Base-by-base conservation (phyloP, 1,140 invertebrate genomes). In the Hesperophylax magnus region DNA sequence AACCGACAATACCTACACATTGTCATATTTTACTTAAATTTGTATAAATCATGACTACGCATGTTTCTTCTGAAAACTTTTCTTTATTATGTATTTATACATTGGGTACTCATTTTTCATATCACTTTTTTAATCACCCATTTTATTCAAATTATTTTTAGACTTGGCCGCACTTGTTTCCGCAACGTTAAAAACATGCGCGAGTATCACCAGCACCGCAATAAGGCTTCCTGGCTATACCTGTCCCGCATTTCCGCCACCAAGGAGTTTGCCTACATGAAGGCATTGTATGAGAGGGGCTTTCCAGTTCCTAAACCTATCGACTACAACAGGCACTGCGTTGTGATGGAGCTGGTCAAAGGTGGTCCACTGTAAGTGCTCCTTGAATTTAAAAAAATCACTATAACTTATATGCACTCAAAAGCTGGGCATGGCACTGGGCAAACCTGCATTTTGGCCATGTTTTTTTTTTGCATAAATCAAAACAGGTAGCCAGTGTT, bases 261-360 rank as follows among this genome's bases (percentile, higher is more conserved):
- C 1, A 98, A 98, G 88, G 99, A 99, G 90, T 99, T 97, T 92
- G 96, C 98, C 2, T 99, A 98, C 86, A 97, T 99, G 97, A 98
- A 97, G 87, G 97, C 97, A 0, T 89, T 99, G 31, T 92, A 97
- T 85, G 95, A 98, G 15, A 90, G 96, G 86, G 94, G 93, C 22
- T 99, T 99, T 88, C 97, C 98, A 9, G 97, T 99, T 0, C 98
- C 99, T 0, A 95, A 95, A 87, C 98, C 98, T 1, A 93, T 99
- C 53, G 98, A 99, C 88, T 96, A 95, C 79, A 99, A 98, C 88
- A 91, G 99, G 72, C 98, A 99, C 91, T 98, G 97, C 87, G 95
- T 99, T 81, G 91, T 99, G 0, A 99, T 99, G 98, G 96, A 99
- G 85, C 89, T 99, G 11, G 93, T 99, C 39, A 89, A 93, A 84